phyloP scores from a whole-genome alignment of 2,888 invertebrate genomes.

The Petrophora chlorosata region DNA sequence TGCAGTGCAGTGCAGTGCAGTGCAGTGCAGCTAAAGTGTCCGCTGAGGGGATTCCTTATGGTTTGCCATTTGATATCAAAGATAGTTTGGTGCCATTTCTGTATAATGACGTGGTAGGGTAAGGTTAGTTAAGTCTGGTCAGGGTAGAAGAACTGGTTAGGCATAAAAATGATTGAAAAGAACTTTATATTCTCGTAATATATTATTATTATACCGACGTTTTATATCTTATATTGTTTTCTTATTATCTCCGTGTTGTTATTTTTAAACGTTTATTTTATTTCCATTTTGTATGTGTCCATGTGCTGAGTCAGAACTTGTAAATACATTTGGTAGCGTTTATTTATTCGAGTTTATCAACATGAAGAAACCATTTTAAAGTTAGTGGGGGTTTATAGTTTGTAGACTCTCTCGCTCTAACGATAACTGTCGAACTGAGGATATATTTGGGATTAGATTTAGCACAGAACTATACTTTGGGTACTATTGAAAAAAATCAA shows the following conservation, averaged over 20 bases:
- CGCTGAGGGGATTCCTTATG: slow-evolving; percentile 80
- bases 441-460: slow-evolving; percentile 64
- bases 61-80: slow-evolving; percentile 84
- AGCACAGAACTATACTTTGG: slow-evolving; percentile 80
- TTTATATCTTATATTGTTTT: slow-evolving; percentile 60
- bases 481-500: slow-evolving; percentile 72
- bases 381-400: slow-evolving; percentile 53
- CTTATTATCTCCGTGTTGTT: slow-evolving; percentile 59
- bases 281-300: slow-evolving; percentile 71
- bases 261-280: slow-evolving; percentile 74
- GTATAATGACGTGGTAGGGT: slow-evolving; percentile 80
- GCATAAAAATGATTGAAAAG: slow-evolving; percentile 65
- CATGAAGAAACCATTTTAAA: slow-evolving; percentile 61
- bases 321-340: slow-evolving; percentile 78
- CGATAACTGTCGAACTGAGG: slow-evolving; percentile 73
- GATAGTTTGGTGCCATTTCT: slow-evolving; percentile 84
- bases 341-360: slow-evolving; percentile 75
- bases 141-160: slow-evolving; percentile 81
- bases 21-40: slow-evolving; percentile 55
- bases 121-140: slow-evolving; percentile 82
- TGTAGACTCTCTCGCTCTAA: slow-evolving; percentile 63
- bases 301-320: slow-evolving; percentile 79
- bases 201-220: slow-evolving; percentile 62
- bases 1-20: slow-evolving; percentile 38
- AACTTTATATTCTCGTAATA: slow-evolving; percentile 63